phyloP scores from a whole-genome alignment of 2,113 vertebrate genomes.

The Microcebus lehilahytsara region DNA sequence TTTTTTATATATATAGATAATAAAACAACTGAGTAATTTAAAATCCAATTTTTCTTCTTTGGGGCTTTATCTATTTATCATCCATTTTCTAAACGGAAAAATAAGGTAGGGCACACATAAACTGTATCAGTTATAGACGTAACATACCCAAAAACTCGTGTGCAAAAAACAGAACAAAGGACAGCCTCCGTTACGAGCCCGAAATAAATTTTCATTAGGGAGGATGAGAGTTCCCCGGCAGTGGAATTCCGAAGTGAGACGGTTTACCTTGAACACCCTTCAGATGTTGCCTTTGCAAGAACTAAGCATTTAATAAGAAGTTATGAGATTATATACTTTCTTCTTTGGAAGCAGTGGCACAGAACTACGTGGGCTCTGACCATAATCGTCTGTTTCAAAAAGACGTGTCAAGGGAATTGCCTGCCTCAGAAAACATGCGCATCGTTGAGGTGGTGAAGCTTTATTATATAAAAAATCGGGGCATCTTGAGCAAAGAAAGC shows the following conservation, averaged over 20 bases:
- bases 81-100: background rate
- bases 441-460: background rate
- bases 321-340: slow-evolving; percentile 75
- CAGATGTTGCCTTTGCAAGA: slow-evolving; percentile 6
- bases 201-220: slow-evolving; percentile 66
- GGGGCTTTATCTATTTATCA: background rate
- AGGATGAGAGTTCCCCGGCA: background rate
- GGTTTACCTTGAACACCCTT: slow-evolving; percentile 68
- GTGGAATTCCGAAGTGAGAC: background rate
- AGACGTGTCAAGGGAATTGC: slow-evolving; percentile 62
- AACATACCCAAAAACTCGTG: background rate
- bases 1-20: background rate
- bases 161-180: background rate
- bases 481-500: background rate
- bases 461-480: background rate
- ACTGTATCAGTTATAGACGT: background rate
- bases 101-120: background rate
- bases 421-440: slow-evolving; percentile 54
- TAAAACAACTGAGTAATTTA: background rate
- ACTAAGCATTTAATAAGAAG: slow-evolving; percentile 64
- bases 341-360: slow-evolving; percentile 70
- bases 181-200: background rate
- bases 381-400: slow-evolving; percentile 71
- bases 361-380: slow-evolving; percentile 59
- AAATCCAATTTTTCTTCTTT: background rate